Percentiles rank a stretch among this genome's conserved stretches.
phyloP scores from a whole-genome alignment of 2,113 vertebrate species.

The Ammodytes marinus region DNA sequence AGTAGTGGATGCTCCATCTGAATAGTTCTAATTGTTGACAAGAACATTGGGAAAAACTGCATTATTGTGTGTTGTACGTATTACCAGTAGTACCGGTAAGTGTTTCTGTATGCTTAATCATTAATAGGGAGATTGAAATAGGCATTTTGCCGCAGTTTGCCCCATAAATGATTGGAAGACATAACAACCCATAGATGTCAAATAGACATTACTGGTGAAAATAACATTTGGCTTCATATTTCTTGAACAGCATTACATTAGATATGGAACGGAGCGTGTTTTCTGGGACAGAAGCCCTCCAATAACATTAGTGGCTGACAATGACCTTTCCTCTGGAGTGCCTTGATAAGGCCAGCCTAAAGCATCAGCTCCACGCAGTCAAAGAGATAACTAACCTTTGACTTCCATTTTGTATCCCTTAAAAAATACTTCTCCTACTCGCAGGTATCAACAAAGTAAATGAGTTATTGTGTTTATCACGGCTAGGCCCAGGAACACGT shows the following conservation, averaged over 20 bases:
- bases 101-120: not conserved
- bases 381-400: constrained; percentile 80
- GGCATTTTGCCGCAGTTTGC: not conserved
- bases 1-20: too few relatives aligned
- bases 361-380: constrained; percentile 68
- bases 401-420: constrained; percentile 64
- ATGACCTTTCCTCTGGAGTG: constrained; percentile 80
- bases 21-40: not conserved
- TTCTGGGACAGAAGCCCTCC: constrained; percentile 40
- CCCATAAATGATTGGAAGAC: constrained; percentile 3
- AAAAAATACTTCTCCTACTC: constrained; percentile 46
- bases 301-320: constrained; percentile 72
- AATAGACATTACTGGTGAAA: constrained; percentile 18
- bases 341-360: constrained; percentile 78
- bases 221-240: constrained; percentile 36
- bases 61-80: not conserved
- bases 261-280: constrained; percentile 23
- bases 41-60: not conserved
- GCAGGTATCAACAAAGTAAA: not conserved
- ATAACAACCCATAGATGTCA: constrained; percentile 25
- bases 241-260: constrained; percentile 31
- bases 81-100: too few relatives aligned
- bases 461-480: not conserved
- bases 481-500: not conserved
- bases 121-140: not conserved